These are phyloP conservation scores for Fissipunctia ypsillon DNA, from an alignment of 2,888 invertebrate species.

Conservation along the genomic window DNA sequence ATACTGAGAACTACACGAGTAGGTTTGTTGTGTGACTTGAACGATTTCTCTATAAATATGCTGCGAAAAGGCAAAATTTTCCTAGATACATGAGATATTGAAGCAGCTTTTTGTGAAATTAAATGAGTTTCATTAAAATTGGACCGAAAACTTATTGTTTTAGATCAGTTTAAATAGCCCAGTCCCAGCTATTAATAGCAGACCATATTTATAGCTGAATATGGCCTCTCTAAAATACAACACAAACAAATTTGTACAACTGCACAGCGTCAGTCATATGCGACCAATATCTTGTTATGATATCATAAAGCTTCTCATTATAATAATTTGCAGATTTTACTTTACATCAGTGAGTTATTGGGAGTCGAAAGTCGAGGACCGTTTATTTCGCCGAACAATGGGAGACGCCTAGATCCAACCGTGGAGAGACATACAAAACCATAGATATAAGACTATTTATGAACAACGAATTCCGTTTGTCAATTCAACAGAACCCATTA, in stretches of 20 bases:
- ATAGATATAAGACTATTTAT: too few relatives aligned
- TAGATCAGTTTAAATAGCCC: background rate
- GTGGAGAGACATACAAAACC: conserved; percentile 1
- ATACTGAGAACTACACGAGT: conserved; percentile 39
- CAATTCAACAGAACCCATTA: conserved; percentile 24
- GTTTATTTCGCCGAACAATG: conserved; percentile 39
- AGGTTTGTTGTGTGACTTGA: conserved; percentile 8
- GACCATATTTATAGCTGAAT: background rate
- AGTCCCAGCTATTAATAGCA: background rate
- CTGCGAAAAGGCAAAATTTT: background rate
- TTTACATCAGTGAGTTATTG: conserved; percentile 4
- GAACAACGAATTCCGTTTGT: conserved; percentile 23
- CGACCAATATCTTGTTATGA: background rate
- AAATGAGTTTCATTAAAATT: background rate
- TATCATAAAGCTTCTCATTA: background rate
- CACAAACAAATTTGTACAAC: conserved; percentile 1
- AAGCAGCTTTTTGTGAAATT: background rate
- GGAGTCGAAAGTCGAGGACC: conserved; percentile 13
- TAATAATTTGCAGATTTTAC: conserved; percentile 14
- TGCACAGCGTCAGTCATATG: background rate
- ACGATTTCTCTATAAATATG: background rate
- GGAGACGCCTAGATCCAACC: conserved; percentile 8
- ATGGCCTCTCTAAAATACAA: background rate
- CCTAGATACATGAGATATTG: background rate
- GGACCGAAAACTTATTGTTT: background rate